These are phyloP conservation scores for Ornithoptera priamus DNA, from an alignment of 2,888 invertebrate genomes.

Conservation along the genomic window DNA sequence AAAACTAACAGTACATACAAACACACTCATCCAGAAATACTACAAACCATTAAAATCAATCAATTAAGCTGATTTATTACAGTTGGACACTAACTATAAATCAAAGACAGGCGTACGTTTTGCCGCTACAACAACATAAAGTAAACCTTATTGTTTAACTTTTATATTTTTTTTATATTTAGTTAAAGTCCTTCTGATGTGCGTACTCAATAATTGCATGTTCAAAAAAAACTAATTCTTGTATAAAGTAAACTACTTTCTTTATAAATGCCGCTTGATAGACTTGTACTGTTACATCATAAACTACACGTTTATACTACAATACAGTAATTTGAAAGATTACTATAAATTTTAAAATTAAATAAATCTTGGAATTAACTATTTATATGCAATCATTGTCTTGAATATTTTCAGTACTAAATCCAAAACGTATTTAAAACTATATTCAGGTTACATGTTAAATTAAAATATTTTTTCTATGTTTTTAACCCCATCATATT, in stretches of 20 bases:
- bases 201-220: too few relatives aligned
- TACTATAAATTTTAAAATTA: too few relatives aligned
- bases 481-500: background rate
- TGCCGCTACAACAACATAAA: constrained; percentile 1
- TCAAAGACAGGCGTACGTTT: constrained; percentile 44
- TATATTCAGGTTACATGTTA: background rate
- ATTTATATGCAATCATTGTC: too few relatives aligned
- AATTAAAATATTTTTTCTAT: too few relatives aligned
- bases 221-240: too few relatives aligned
- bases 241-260: too few relatives aligned
- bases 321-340: too few relatives aligned
- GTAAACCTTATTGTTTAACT: background rate
- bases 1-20: background rate
- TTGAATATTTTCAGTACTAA: background rate
- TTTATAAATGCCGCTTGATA: too few relatives aligned
- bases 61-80: constrained; percentile 68
- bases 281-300: too few relatives aligned
- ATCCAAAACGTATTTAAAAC: background rate
- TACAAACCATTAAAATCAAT: constrained; percentile 47
- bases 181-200: background rate
- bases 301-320: too few relatives aligned
- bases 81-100: constrained; percentile 62
- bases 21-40: constrained; percentile 1
- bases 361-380: too few relatives aligned
- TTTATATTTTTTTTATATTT: background rate